Evolutionary conservation across 2,888 invertebrate genomes (phyloP).

Genomic region (Agrochola macilenta): DNA sequence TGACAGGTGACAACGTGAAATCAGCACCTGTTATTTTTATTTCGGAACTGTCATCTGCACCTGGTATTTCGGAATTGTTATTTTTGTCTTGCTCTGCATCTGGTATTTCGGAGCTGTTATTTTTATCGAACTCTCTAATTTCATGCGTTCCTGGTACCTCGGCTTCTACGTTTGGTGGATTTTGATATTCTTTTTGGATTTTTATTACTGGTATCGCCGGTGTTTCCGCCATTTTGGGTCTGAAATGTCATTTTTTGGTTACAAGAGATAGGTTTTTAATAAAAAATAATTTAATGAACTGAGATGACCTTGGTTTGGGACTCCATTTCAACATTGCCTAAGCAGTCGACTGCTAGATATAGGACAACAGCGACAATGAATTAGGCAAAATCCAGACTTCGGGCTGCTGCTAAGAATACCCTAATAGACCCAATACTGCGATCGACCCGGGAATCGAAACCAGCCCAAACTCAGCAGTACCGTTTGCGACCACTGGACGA

Average conservation of each 20-base stretch:
- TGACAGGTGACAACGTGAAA: constrained; percentile 76
- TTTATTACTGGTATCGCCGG: constrained; percentile 64
- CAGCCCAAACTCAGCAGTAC: neutral
- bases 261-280: neutral
- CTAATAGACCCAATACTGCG: neutral
- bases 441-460: neutral
- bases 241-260: constrained; percentile 50
- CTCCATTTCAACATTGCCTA: neutral
- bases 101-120: constrained; percentile 43
- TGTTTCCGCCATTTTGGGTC: constrained; percentile 77
- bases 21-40: constrained; percentile 64
- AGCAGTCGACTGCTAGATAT: neutral
- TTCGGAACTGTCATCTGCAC: constrained; percentile 54
- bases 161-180: constrained; percentile 74
- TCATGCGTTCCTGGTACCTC: constrained; percentile 80
- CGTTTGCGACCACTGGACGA: neutral
- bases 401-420: neutral
- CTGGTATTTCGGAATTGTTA: constrained; percentile 52
- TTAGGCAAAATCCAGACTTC: no score
- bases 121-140: constrained; percentile 67
- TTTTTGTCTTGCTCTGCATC: neutral
- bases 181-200: constrained; percentile 70
- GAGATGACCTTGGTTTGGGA: no score
- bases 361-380: neutral
- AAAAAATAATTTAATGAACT: no score